These are phyloP conservation scores for Troglohyphantes excavatus DNA, from an alignment of 2,888 invertebrate genomes.

Conservation along the genomic window DNA sequence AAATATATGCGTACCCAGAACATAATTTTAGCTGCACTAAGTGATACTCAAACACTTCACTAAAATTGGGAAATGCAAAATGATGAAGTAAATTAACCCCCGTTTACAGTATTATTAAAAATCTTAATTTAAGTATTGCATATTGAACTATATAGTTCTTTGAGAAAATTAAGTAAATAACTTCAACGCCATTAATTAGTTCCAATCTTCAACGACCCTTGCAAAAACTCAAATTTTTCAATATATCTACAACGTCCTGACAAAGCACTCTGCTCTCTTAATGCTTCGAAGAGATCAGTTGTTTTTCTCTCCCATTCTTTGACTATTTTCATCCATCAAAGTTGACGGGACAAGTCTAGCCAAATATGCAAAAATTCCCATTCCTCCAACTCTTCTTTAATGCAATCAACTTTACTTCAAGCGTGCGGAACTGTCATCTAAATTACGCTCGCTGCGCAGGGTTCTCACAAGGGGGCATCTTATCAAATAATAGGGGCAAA, in stretches of 20 bases:
- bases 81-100: too few species aligned
- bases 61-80: too few species aligned
- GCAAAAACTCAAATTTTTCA: slow-evolving; percentile 16
- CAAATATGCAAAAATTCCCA: slow-evolving; percentile 65
- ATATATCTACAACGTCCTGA: not conserved
- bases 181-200: too few species aligned
- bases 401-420: slow-evolving; percentile 71
- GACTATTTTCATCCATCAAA: slow-evolving; percentile 54
- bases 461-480: slow-evolving; percentile 62
- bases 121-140: too few species aligned
- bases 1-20: too few species aligned
- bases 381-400: slow-evolving; percentile 51
- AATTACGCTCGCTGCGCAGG: slow-evolving; percentile 64
- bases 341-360: slow-evolving; percentile 15
- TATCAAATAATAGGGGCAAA: slow-evolving; percentile 76
- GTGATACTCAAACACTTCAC: too few species aligned
- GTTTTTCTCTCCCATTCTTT: slow-evolving; percentile 6
- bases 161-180: too few species aligned
- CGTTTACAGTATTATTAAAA: too few species aligned
- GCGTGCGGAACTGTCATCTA: slow-evolving; percentile 74
- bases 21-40: too few species aligned
- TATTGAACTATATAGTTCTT: too few species aligned
- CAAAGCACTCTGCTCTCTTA: not conserved
- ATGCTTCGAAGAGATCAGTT: not conserved
- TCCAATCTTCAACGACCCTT: too few species aligned